Conservation (phyloP, 1,140 invertebrate species). For the Polypedilum vanderplanki region DNA sequence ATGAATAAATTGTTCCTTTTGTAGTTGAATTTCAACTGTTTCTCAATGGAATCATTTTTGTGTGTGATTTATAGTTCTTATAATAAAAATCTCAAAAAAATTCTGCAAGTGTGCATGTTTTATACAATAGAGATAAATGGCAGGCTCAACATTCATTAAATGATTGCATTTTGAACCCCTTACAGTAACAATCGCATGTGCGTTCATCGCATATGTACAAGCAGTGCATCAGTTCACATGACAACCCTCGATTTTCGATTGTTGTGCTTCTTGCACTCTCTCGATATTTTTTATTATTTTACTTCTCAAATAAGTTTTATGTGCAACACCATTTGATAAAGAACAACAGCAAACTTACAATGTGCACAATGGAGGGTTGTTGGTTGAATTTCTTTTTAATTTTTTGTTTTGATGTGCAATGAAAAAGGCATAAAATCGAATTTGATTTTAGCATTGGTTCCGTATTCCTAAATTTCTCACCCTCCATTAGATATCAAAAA, state of each 20-base stretch:
- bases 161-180: not conserved
- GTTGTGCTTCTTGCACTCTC: too few relatives aligned
- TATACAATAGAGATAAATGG: not conserved
- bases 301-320: not conserved
- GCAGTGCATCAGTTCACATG: not conserved
- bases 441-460: not conserved
- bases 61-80: not conserved
- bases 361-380: not conserved
- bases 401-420: slow-evolving; percentile 7
- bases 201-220: not conserved
- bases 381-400: not conserved
- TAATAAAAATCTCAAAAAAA: not conserved
- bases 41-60: not conserved
- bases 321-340: slow-evolving; percentile 4
- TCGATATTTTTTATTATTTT: not conserved
- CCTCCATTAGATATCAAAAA: too few relatives aligned
- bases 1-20: not conserved
- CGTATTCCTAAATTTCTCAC: not conserved
- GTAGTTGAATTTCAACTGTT: too few relatives aligned
- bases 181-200: too few relatives aligned
- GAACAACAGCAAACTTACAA: not conserved
- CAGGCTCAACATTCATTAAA: not conserved
- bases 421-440: slow-evolving; percentile 18
- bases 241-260: not conserved
- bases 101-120: not conserved